Conservation (phyloP, 2,113 vertebrate genomes). For the Pseudorectes ferrugineus region DNA sequence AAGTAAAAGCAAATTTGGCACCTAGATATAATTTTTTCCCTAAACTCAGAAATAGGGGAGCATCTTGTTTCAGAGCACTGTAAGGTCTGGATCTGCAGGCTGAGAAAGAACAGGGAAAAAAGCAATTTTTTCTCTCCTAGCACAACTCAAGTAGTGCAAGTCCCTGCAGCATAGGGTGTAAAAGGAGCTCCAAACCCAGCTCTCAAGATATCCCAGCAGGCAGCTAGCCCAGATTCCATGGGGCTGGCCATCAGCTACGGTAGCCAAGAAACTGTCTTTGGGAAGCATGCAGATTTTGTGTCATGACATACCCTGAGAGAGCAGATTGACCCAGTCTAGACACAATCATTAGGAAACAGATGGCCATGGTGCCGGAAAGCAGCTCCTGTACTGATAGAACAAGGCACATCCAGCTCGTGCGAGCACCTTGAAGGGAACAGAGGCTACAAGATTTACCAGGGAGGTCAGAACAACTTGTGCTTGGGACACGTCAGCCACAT, state of each 20-base stretch:
- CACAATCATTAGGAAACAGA: conserved; percentile 7
- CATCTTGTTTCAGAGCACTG: background rate
- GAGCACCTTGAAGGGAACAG: background rate
- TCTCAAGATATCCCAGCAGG: background rate
- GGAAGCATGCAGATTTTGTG: background rate
- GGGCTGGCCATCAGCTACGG: background rate
- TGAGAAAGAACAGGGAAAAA: background rate
- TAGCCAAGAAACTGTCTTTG: background rate
- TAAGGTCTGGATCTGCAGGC: background rate
- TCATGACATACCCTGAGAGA: background rate
- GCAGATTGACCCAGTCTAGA: conserved; percentile 5
- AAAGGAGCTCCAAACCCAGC: background rate
- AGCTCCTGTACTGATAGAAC: background rate
- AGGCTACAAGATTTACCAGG: background rate
- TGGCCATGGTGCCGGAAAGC: background rate
- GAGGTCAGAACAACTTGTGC: conserved; percentile 9
- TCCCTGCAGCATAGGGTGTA: background rate
- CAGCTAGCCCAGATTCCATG: fast-evolving
- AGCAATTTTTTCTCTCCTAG: background rate
- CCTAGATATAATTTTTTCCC: background rate
- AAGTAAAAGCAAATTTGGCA: background rate
- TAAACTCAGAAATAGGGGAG: background rate
- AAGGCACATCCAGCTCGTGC: fast-evolving
- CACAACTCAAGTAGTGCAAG: background rate
- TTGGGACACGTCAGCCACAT: background rate